Conservation (phyloP, 2,888 invertebrate species). For the Cataglyphis cursor region DNA sequence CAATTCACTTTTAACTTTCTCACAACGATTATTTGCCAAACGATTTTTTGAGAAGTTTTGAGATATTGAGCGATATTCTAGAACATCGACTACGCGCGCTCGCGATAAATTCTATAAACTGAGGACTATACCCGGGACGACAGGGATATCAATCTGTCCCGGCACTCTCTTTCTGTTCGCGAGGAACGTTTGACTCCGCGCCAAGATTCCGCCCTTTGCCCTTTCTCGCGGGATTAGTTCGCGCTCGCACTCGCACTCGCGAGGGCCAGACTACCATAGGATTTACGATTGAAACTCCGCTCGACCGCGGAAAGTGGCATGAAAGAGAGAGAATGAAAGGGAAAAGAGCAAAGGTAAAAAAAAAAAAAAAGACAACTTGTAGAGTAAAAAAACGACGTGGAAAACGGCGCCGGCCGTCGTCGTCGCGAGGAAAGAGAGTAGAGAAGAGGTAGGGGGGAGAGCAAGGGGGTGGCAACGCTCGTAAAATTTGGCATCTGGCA, state of each 20-base stretch:
- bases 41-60: not conserved
- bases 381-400: constrained; percentile 33
- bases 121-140: constrained; percentile 58
- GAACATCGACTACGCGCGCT: constrained; percentile 10
- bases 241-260: constrained; percentile 49
- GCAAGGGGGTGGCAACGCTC: constrained; percentile 52
- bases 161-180: constrained; percentile 16
- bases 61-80: not conserved
- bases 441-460: not conserved
- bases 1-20: not conserved
- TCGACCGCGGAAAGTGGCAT: constrained; percentile 75
- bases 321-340: constrained; percentile 21
- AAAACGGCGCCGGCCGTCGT: constrained; percentile 42
- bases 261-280: constrained; percentile 73
- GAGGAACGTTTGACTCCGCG: constrained; percentile 76
- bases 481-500: constrained; percentile 79
- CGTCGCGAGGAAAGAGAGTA: constrained; percentile 31
- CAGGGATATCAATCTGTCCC: constrained; percentile 44
- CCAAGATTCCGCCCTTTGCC: constrained; percentile 74
- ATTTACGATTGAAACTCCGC: constrained; percentile 82
- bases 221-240: constrained; percentile 77
- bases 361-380: not conserved
- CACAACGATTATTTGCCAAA: not conserved
- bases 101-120: constrained; percentile 63
- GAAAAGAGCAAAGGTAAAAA: constrained; percentile 38